Evolutionary conservation across 2,797 vertebrate genomes (phyloP), one percentile per base, ranked within the genome.

Genomic region (Fistularia commersonii): DNA sequence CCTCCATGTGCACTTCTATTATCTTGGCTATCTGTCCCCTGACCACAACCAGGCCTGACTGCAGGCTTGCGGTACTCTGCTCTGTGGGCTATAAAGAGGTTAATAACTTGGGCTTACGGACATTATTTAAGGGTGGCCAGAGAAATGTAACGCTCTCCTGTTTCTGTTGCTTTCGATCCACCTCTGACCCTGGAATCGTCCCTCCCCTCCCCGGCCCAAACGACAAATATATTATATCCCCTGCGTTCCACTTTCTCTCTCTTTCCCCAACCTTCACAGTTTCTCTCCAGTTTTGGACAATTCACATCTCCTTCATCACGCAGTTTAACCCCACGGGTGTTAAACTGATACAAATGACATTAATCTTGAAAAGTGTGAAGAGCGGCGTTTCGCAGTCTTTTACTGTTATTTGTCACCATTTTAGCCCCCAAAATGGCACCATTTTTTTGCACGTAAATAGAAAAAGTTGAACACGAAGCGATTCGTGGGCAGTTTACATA

Each of bases 311-410:
- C 72, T 89, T 79, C 68, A 85, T 87, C 84, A 81, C 79, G 69
- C 57, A 61, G 71, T 86, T 82, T 69, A 64, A 77, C 61, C 81
- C 79, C 73, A 83, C 68, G 8, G 58, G 76, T 53, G 57, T 81
- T 83, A 90, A 91, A 91, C 88, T 88, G 85, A 91, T 90, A 91
- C 86, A 92, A 91, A 92, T 89, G 84, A 89, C 66, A 77, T 78
- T 89, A 85, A 90, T 91, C 86, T 89, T 4, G 42, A 58, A 81
- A 85, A 82, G 85, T 85, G 84, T 88, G 79, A 88, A 88, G 82
- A 69, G 78, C 79, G 86, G 87, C 84, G 61, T 85, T 91, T 88
- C 76, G 60, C 69, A 40, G 73, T 54, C 69, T 61, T 67, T 68
- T 57, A 34, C 66, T 45, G 75, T 88, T 88, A 90, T 91, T 88